Conservation (phyloP, 2,888 invertebrate species). For the Drosophila melanocephala region DNA sequence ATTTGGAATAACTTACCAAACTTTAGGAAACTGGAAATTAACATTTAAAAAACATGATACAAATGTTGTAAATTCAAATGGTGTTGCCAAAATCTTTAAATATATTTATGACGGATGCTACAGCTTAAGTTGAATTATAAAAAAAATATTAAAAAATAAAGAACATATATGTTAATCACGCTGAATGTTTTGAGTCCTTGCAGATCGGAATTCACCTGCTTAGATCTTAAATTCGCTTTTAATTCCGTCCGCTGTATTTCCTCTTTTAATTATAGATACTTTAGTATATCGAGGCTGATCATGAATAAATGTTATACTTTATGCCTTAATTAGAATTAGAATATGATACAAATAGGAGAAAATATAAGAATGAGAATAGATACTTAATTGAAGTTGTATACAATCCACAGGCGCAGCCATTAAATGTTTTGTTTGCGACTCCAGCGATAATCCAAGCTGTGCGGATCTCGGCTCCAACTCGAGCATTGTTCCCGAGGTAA, state of each 20-base stretch:
- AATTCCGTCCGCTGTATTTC: neutral
- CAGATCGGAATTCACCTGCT: neutral
- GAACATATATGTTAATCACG: neutral
- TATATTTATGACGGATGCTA: neutral
- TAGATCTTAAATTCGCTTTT: neutral
- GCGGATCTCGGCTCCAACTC: conserved; percentile 84
- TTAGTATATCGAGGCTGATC: neutral
- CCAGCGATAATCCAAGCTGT: conserved; percentile 86
- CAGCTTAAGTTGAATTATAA: neutral
- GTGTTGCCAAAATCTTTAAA: neutral
- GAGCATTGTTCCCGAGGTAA: conserved; percentile 83
- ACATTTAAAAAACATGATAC: rapidly evolving
- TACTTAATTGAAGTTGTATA: conserved; percentile 29
- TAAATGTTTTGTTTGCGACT: conserved; percentile 87
- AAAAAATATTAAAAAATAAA: neutral
- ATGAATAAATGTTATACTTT: neutral
- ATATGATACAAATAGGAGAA: neutral
- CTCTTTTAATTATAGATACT: neutral
- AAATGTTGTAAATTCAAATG: neutral
- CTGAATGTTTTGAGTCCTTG: neutral
- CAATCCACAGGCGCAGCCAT: conserved; percentile 84
- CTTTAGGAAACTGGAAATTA: neutral
- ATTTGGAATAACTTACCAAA: neutral
- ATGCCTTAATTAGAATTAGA: neutral
- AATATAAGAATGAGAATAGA: conserved; percentile 9